Conservation (phyloP, 2,113 vertebrate species). For the Dolichotis patagonum region DNA sequence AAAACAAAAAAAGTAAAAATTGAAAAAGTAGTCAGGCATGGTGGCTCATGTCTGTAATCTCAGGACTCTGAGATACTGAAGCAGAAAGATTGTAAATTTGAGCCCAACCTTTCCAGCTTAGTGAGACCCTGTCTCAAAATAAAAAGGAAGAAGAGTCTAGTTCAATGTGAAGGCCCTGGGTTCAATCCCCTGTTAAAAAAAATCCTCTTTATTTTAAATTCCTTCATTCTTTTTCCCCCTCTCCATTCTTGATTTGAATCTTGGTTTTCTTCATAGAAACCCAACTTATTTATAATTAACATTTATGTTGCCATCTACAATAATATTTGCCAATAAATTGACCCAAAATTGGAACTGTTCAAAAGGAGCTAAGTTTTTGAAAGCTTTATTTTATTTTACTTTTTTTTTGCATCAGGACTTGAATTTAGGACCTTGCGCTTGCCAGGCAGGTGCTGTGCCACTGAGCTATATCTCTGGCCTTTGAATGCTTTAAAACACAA, state of each 20-base stretch:
- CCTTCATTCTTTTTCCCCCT: neutral
- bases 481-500: slow-evolving; percentile 1
- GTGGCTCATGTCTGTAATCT: neutral
- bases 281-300: neutral
- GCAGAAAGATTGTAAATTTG: neutral
- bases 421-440: too few species aligned
- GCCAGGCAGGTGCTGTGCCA: too few species aligned
- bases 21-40: neutral
- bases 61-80: neutral
- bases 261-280: neutral
- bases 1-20: neutral
- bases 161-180: neutral
- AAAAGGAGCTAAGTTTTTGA: slow-evolving; percentile 41
- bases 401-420: too few species aligned
- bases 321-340: neutral
- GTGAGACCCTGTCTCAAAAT: neutral
- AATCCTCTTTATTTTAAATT: neutral
- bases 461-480: neutral
- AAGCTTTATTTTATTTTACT: neutral
- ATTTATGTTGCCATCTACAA: neutral
- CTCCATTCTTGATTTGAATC: neutral
- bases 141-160: neutral
- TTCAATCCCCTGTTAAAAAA: neutral
- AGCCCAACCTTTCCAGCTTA: neutral
- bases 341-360: neutral